Percentiles rank a stretch among this genome's conserved stretches.
phyloP scores from a whole-genome alignment of 2,113 vertebrate genomes.

The Copsychus sechellarum region DNA sequence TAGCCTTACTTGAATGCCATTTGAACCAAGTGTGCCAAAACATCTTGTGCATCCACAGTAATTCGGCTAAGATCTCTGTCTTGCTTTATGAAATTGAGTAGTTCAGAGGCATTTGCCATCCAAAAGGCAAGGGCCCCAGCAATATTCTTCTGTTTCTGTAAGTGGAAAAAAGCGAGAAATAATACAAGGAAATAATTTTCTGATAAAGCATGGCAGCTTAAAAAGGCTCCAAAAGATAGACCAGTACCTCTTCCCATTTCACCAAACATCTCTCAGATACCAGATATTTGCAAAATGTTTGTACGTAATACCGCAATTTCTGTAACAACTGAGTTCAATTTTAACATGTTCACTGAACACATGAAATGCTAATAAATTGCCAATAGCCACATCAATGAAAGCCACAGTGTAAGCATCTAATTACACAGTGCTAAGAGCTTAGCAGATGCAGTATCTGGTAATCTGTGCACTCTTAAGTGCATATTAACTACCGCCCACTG shows the following conservation, averaged over 20 bases:
- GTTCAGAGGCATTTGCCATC: conserved; percentile 99
- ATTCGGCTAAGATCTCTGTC: conserved; percentile 93
- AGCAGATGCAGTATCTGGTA: conserved; percentile 80
- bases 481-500: conserved; percentile 64
- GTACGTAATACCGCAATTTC: background rate
- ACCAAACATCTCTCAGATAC: conserved; percentile 75
- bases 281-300: conserved; percentile 80
- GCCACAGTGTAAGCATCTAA: conserved; percentile 15
- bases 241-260: conserved; percentile 77
- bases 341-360: background rate
- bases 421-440: background rate
- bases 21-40: conserved; percentile 95
- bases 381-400: background rate
- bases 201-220: background rate
- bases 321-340: background rate
- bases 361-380: background rate
- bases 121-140: conserved; percentile 98
- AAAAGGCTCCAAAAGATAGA: conserved; percentile 84
- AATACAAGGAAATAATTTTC: background rate
- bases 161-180: conserved; percentile 47
- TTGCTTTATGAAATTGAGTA: conserved; percentile 98
- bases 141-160: conserved; percentile 98
- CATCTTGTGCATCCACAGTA: conserved; percentile 94
- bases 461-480: conserved; percentile 72
- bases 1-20: conserved; percentile 95